Evolutionary conservation across 2,113 vertebrate genomes (phyloP).

Genomic region (Scartelaos histophorus): DNA sequence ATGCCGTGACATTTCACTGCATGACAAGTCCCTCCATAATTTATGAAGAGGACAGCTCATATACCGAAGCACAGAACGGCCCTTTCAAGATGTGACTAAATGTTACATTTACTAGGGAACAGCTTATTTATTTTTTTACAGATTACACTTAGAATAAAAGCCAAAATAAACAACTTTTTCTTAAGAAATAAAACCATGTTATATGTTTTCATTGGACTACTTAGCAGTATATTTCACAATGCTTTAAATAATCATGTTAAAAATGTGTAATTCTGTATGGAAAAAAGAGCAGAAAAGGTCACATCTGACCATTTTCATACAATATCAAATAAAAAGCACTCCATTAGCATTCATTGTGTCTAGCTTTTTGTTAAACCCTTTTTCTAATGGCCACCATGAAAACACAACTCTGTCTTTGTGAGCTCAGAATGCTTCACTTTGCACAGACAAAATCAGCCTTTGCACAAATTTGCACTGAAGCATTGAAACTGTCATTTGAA

Average conservation of each 20-base stretch:
- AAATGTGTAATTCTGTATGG: neutral
- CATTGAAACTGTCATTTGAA: neutral
- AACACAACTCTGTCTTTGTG: constrained; percentile 4
- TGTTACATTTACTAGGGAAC: constrained; percentile 21
- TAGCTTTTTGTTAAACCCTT: neutral
- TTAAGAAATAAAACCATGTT: neutral
- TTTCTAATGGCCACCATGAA: neutral
- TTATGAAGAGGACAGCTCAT: constrained; percentile 56
- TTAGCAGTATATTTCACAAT: neutral
- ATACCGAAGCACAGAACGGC: constrained; percentile 26
- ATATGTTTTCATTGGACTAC: neutral
- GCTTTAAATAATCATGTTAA: neutral
- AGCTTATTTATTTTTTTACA: no score
- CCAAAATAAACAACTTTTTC: no score
- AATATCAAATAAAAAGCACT: neutral
- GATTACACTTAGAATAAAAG: no score
- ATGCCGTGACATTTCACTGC: constrained; percentile 77
- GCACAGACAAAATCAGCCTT: neutral
- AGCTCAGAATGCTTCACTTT: neutral
- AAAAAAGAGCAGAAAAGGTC: neutral
- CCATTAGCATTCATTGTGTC: neutral
- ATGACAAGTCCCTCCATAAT: constrained; percentile 67
- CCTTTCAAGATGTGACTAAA: constrained; percentile 23
- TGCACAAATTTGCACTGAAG: neutral
- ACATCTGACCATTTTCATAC: neutral